phyloP scores from a whole-genome alignment of 2,888 invertebrate species.

The Torymus auratus region DNA sequence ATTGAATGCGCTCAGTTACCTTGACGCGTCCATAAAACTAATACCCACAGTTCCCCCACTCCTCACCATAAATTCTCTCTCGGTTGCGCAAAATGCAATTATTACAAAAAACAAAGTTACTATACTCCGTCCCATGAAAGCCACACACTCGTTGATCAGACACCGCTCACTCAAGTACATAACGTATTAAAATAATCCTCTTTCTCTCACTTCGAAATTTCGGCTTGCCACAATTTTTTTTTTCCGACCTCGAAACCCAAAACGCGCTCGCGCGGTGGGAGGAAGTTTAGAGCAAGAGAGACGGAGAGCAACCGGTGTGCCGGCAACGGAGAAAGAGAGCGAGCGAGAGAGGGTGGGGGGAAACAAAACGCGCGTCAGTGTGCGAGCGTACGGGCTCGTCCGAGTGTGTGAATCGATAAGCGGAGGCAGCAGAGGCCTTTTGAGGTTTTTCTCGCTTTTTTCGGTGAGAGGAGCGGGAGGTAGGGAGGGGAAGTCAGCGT shows the following conservation, averaged over 20 bases:
- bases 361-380: slow-evolving; percentile 30
- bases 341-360: slow-evolving; percentile 17
- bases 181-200: too few relatives aligned
- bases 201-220: too few relatives aligned
- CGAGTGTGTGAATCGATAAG: slow-evolving; percentile 53
- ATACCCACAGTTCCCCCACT: too few relatives aligned
- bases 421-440: slow-evolving; percentile 35
- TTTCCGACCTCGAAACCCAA: slow-evolving; percentile 21
- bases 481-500: not conserved
- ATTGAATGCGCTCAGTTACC: not conserved
- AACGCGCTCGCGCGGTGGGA: not conserved
- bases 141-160: too few relatives aligned
- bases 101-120: too few relatives aligned
- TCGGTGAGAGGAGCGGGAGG: not conserved
- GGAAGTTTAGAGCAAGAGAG: too few relatives aligned
- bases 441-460: slow-evolving; percentile 47
- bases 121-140: too few relatives aligned
- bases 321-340: not conserved
- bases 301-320: not conserved
- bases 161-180: too few relatives aligned
- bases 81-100: too few relatives aligned
- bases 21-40: not conserved
- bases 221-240: slow-evolving; percentile 10
- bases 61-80: too few relatives aligned
- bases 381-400: not conserved